Evolutionary conservation across 2,113 vertebrate genomes (phyloP).

Genomic region (Thalassarche chlororhynchos): DNA sequence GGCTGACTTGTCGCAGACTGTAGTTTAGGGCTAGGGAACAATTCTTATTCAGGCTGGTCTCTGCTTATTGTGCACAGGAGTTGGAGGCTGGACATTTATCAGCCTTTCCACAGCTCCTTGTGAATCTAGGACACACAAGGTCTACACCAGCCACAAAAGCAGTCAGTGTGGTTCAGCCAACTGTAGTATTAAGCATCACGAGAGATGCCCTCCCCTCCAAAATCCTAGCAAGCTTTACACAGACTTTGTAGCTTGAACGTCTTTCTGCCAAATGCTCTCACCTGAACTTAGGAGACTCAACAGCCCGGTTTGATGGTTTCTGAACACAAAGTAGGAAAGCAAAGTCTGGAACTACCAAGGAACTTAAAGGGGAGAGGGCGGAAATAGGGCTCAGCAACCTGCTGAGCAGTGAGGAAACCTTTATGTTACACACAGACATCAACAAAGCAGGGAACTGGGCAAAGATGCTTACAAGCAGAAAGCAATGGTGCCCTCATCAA

Average conservation of each 20-base stretch:
- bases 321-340: neutral
- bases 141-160: neutral
- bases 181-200: neutral
- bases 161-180: neutral
- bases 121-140: neutral
- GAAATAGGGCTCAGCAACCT: neutral
- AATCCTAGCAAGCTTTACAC: neutral
- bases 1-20: neutral
- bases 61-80: neutral
- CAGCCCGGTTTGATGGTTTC: neutral
- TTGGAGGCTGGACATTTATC: neutral
- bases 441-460: neutral
- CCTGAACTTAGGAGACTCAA: neutral
- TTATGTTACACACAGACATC: neutral
- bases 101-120: neutral
- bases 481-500: slow-evolving; percentile 92
- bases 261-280: neutral
- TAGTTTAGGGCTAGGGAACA: neutral
- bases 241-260: neutral
- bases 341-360: neutral
- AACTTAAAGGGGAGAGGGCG: neutral
- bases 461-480: slow-evolving; percentile 91
- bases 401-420: neutral
- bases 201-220: neutral
- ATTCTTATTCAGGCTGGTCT: neutral